Conservation (phyloP, 2,797 vertebrate species). For the Sternotherus odoratus region DNA sequence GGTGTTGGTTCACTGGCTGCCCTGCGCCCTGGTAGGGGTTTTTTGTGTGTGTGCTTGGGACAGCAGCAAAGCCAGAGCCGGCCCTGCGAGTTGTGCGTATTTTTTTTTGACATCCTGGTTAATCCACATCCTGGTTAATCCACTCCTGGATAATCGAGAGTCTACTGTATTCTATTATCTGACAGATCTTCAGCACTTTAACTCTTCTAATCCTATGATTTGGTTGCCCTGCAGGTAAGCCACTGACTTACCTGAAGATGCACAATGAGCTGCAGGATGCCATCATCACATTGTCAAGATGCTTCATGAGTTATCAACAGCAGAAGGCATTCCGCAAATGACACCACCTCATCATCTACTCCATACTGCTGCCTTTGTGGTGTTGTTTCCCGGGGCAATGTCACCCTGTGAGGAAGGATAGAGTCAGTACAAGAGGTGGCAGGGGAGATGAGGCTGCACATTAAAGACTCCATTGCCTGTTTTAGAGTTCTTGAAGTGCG, state of each 20-base stretch:
- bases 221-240: conserved; percentile 52
- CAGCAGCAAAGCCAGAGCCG: no score
- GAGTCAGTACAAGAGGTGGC: neutral
- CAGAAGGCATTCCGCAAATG: conserved; percentile 61
- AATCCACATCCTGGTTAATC: no score
- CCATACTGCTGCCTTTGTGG: conserved; percentile 43
- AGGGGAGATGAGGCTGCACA: neutral
- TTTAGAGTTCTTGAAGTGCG: conserved; percentile 21
- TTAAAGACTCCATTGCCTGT: conserved; percentile 33
- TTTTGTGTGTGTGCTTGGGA: no score
- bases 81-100: no score
- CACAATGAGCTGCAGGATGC: conserved; percentile 61
- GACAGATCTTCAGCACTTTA: conserved; percentile 42
- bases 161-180: conserved; percentile 56
- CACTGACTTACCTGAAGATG: conserved; percentile 38
- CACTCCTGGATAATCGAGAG: no score
- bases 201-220: conserved; percentile 48
- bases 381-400: conserved; percentile 50
- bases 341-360: conserved; percentile 37
- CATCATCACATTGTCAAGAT: conserved; percentile 50
- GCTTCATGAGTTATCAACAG: neutral
- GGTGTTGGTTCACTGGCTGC: no score
- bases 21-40: no score
- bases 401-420: conserved; percentile 17
- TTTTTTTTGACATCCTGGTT: no score